Percentiles rank a stretch among this genome's conserved stretches.
Evolutionary conservation across 2,888 invertebrate genomes (phyloP).

Genomic region (Mechanitis messenoides): DNA sequence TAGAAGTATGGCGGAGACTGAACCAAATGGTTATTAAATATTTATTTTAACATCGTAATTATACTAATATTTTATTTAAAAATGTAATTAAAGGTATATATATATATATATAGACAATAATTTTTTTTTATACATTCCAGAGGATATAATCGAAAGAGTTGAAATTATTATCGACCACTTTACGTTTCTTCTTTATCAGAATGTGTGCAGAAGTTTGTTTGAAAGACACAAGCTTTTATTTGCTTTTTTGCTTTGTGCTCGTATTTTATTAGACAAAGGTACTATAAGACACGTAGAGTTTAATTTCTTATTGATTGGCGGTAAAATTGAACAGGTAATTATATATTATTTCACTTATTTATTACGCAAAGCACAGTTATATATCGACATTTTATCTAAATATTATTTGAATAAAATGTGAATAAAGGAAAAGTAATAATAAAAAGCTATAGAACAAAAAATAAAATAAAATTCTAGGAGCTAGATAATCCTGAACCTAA

Average conservation of each 20-base stretch:
- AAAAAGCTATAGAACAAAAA: neutral
- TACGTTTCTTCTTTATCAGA: conserved; percentile 88
- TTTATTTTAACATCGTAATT: neutral
- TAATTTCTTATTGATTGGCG: conserved; percentile 85
- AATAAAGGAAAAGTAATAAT: neutral
- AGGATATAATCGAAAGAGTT: conserved; percentile 84
- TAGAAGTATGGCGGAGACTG: conserved; percentile 82
- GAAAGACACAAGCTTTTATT: conserved; percentile 92
- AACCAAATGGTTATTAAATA: conserved; percentile 75
- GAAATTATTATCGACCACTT: conserved; percentile 87
- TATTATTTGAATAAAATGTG: neutral
- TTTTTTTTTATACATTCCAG: conserved; percentile 46
- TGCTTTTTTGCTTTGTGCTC: conserved; percentile 83
- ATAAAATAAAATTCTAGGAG: conserved; percentile 45
- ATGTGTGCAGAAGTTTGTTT: conserved; percentile 92
- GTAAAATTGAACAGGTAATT: conserved; percentile 74
- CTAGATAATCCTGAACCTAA: conserved; percentile 83
- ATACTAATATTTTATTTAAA: neutral
- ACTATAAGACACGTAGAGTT: conserved; percentile 80
- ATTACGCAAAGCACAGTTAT: neutral
- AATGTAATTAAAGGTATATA: conserved; percentile 11
- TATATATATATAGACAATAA: neutral
- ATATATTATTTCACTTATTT: neutral
- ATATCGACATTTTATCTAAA: neutral
- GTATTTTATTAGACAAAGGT: conserved; percentile 79